Base-by-base conservation (phyloP, 2,888 invertebrate species). In the Lasioglossum villosulum region DNA sequence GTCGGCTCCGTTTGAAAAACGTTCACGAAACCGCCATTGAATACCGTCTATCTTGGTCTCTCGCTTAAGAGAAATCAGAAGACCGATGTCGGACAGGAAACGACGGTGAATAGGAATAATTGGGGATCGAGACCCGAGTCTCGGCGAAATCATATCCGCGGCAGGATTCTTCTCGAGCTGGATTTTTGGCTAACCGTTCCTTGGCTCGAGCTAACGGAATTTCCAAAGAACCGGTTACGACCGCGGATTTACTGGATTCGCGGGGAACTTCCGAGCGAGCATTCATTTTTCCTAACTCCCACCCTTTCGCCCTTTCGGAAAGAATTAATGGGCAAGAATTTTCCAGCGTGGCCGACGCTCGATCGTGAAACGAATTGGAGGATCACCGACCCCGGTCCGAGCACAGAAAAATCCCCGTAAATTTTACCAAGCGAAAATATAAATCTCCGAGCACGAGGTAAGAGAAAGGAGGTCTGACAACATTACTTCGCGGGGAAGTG, bases 321-420 rank as follows among this genome's bases (percentile, higher is more conserved):
- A 39, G 48, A 72, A 73, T 78, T 81, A 78, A 42, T 68, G 79
- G 80, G 45, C 52, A 79, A 79, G 73, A 82, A 79, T 79, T 78
- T 42, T 79, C 42, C n/a, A 16, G 59, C 19, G 19, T 14, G 12
- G 59, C 52, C 39, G 59, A 27, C 59, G 48, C 16, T 48, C 82
- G 79, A 79, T 78, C 39, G 42, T 30, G 59, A 56, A 19, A 42
- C 45, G 66, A 73, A 82, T 82, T n/a, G 81, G 72, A 34, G 79
- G 74, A 74, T 80, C 74, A 52, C 23, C 74, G 52, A 48, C 39
- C 23, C 63, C 75, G 37, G 30, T 59, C 42, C 68, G 30, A 52
- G 19, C 16, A 73, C 66, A 66, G 78, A 27, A 74, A 73, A 23
- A 45, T 23, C 27, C 27, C 27, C 27, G 59, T 59, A 59, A 39